Evolutionary conservation across 2,888 invertebrate genomes (phyloP).

Genomic region (Hydraecia micacea): DNA sequence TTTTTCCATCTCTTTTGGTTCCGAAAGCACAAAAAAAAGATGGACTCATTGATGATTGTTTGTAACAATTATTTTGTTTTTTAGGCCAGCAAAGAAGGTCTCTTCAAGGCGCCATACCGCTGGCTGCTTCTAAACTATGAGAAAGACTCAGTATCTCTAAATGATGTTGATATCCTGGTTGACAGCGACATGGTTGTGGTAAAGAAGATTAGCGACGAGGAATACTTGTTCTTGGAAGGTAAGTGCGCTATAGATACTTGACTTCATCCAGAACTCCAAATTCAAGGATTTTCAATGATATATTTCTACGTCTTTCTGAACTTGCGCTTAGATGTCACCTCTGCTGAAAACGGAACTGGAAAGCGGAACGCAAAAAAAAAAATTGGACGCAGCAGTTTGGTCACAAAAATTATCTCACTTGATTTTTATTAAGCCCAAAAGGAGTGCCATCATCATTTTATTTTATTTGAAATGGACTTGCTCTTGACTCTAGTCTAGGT

Average conservation of each 20-base stretch:
- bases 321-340: not conserved
- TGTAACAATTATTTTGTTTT: not conserved
- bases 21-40: no score
- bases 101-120: conserved; percentile 88
- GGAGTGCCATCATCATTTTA: no score
- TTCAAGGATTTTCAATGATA: not conserved
- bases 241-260: conserved; percentile 19
- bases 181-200: conserved; percentile 89
- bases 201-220: conserved; percentile 66
- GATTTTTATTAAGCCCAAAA: no score
- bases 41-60: no score
- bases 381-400: no score
- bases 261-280: not conserved
- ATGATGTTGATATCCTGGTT: conserved; percentile 76
- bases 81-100: conserved; percentile 83
- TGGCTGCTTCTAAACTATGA: conserved; percentile 83
- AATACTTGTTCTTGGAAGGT: conserved; percentile 80
- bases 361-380: no score
- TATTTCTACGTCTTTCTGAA: not conserved
- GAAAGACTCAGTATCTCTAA: conserved; percentile 28
- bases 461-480: no score
- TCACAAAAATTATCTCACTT: no score
- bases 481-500: no score
- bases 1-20: no score
- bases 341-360: not conserved